Evolutionary conservation across 2,113 vertebrate species (phyloP).

Genomic region (Nerophis ophidion): DNA sequence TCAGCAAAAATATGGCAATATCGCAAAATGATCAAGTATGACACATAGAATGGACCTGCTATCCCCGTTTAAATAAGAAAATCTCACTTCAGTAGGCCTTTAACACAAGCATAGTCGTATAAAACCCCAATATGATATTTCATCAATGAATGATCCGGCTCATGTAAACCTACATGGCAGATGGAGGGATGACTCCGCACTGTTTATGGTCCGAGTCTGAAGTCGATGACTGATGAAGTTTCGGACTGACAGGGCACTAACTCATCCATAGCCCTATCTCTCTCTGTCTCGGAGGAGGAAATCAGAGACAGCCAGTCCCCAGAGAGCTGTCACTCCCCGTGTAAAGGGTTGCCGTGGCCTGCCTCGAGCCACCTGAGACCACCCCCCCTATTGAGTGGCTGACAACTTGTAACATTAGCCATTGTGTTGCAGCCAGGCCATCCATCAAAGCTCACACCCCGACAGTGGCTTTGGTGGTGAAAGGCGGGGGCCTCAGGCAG

Average conservation of each 20-base stretch:
- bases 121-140: too few species aligned
- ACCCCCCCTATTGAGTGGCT: conserved; percentile 47
- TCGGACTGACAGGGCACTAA: conserved; percentile 34
- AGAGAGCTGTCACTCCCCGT: conserved; percentile 47
- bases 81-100: too few species aligned
- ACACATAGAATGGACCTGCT: too few species aligned
- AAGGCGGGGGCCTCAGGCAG: conserved; percentile 30
- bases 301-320: conserved; percentile 46
- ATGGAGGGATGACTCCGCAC: conserved; percentile 3
- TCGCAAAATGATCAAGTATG: too few species aligned
- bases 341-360: conserved; percentile 33
- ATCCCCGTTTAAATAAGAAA: too few species aligned
- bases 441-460: conserved; percentile 51
- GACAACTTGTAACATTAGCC: conserved; percentile 61
- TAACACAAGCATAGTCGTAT: not conserved
- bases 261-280: conserved; percentile 22
- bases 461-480: conserved; percentile 27
- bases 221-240: conserved; percentile 36
- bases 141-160: not conserved
- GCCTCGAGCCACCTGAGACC: conserved; percentile 52
- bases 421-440: conserved; percentile 44
- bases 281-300: conserved; percentile 19
- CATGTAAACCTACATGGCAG: conserved; percentile 2
- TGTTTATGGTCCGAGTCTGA: conserved; percentile 12
- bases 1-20: too few species aligned